phyloP scores from a whole-genome alignment of 2,797 vertebrate genomes.

The Melanotaenia nigrans region DNA sequence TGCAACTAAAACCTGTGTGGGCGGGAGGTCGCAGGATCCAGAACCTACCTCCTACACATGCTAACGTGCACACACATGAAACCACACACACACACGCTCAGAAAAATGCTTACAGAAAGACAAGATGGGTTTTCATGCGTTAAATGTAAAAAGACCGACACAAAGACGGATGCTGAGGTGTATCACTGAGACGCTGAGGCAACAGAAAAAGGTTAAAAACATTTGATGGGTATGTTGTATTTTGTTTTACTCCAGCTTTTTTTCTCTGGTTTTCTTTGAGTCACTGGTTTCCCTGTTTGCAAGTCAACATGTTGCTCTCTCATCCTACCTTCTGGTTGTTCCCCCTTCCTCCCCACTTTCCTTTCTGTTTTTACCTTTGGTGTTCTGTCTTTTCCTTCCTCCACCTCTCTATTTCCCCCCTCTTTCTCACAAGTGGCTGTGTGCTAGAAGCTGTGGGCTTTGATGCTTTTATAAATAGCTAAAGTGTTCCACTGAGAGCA shows the following conservation, averaged over 20 bases:
- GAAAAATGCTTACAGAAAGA: slow-evolving; percentile 4
- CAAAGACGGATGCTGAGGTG: slow-evolving; percentile 29
- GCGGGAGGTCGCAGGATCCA: slow-evolving; percentile 61
- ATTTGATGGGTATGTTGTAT: slow-evolving; percentile 43
- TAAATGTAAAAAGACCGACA: slow-evolving; percentile 3
- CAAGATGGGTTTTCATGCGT: slow-evolving; percentile 14
- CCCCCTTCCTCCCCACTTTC: neutral
- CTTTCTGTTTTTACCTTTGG: neutral
- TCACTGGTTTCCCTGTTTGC: neutral
- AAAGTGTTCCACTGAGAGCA: slow-evolving; percentile 75
- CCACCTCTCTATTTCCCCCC: slow-evolving; percentile 18
- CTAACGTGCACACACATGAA: slow-evolving; percentile 26
- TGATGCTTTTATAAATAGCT: slow-evolving; percentile 81
- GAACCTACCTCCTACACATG: slow-evolving; percentile 66
- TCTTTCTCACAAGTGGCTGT: slow-evolving; percentile 52
- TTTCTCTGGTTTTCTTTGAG: slow-evolving; percentile 33
- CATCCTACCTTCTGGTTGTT: neutral
- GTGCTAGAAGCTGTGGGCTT: slow-evolving; percentile 75
- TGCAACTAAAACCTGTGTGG: slow-evolving; percentile 66
- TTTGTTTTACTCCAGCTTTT: slow-evolving; percentile 33
- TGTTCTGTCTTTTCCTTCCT: slow-evolving; percentile 9
- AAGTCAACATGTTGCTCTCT: neutral
- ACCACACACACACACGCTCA: neutral
- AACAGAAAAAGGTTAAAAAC: slow-evolving; percentile 36
- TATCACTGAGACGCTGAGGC: slow-evolving; percentile 44